Evolutionary conservation across 1,140 invertebrate species (phyloP), one percentile per base, ranked within the genome.

Genomic region (Odontomachus brunneus): DNA sequence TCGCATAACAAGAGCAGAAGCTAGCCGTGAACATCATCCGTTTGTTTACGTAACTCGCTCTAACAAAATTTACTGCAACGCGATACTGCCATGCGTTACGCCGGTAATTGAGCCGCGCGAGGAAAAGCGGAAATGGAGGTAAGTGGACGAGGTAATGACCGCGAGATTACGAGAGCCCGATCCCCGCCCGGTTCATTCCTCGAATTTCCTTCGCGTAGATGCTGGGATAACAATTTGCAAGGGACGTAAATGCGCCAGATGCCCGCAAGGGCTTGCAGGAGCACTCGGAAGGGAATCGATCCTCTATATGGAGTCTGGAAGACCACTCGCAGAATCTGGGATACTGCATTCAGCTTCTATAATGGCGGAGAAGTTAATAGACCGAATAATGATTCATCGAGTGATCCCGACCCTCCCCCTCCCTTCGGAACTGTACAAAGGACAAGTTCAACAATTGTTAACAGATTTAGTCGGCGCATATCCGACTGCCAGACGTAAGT

Each of bases 171-270:
- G 73, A 62, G 57, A 57, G 51, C 26, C 15, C 26, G 19, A 59
- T 72, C 29, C 29, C n/a, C 1, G 3, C 51, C 29, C 48, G 24
- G 48, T 15, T 84, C 72, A 84, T 72, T 65, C 55, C 73, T 76
- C 73, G 62, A 84, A 65, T 84, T 78, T 84, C 75, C 69, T 84
- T 84, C 82, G 67, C 74, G 69, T 71, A 65, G 65, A 84, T 81
- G 71, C 65, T 71, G 72, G 82, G 74, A 84, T 88, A 88, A 88
- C 86, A 86, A 88, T 88, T 87, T 88, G 85, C 81, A 72, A 87
- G 86, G 81, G 80, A 76, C 44, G 59, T 26, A 33, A 75, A 85
- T 75, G 29, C 51, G 63, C 57, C 24, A 49, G 62, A 73, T 53
- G 51, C 49, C 66, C 63, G 44, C 66, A 38, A 53, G 81, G 73